These are phyloP conservation scores for Brachionus manjavacas DNA, from an alignment of 1,140 invertebrate species.

Conservation along the genomic window DNA sequence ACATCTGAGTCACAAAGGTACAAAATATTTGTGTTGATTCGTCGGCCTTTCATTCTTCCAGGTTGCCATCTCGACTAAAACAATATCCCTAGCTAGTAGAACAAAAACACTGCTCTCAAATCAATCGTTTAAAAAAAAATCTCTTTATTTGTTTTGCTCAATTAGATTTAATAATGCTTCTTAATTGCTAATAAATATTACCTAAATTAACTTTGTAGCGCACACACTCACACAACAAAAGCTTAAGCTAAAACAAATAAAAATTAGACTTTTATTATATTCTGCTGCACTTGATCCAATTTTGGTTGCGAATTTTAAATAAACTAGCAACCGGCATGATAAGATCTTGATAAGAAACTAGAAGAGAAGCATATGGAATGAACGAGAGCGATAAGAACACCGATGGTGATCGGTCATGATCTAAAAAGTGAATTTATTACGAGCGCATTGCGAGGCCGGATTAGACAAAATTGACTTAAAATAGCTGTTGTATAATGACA, in stretches of 20 bases:
- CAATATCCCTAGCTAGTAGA: not conserved
- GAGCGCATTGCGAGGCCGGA: not conserved
- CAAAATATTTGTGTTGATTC: not conserved
- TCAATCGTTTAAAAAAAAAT: not conserved
- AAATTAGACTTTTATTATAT: not conserved
- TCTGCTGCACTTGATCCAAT: not conserved
- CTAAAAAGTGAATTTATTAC: not conserved
- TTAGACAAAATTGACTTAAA: not conserved
- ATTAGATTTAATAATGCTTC: constrained; percentile 5
- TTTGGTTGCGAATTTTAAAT: not conserved
- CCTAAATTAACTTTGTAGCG: not conserved
- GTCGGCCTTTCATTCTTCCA: not conserved
- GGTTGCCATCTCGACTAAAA: constrained; percentile 26
- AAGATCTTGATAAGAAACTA: not conserved
- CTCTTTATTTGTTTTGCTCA: not conserved
- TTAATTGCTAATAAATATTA: not conserved
- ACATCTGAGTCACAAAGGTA: not conserved
- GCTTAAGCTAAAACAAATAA: not conserved
- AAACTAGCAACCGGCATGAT: not conserved
- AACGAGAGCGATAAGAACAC: not conserved
- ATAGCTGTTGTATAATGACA: not conserved
- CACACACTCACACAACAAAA: not conserved
- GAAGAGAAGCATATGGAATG: not conserved
- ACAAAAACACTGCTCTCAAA: not conserved
- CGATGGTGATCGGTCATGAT: not conserved